Percentiles rank a stretch among this genome's conserved stretches.
phyloP scores from a whole-genome alignment of 2,888 invertebrate species.

The Metacarcinus magister region DNA sequence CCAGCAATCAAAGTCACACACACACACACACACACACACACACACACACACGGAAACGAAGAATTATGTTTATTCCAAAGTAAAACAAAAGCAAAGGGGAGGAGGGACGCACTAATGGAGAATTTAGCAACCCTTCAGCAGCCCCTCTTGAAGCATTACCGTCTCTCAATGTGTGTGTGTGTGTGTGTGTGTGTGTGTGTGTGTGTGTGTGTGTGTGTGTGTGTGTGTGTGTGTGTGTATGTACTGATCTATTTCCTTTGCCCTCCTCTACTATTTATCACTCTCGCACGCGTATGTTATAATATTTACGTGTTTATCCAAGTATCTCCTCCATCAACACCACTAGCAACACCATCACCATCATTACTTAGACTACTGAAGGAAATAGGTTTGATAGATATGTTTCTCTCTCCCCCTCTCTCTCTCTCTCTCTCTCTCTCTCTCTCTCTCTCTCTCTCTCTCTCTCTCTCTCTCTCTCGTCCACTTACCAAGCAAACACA shows the following conservation, averaged over 20 bases:
- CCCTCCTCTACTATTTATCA: background rate
- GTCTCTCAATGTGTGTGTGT: background rate
- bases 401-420: background rate
- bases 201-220: no score
- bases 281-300: background rate
- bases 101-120: background rate
- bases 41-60: background rate
- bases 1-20: background rate
- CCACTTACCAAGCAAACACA: no score
- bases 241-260: background rate
- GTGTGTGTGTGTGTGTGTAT: background rate
- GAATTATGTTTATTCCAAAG: background rate
- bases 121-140: no score
- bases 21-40: constrained; percentile 2
- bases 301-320: background rate
- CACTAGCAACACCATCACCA: background rate
- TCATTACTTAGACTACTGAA: background rate
- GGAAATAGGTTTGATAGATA: background rate
- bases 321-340: background rate
- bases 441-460: background rate
- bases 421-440: background rate
- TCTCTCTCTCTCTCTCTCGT: background rate
- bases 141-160: background rate
- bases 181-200: no score
- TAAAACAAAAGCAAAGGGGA: background rate